Base-by-base conservation (phyloP, 1,140 invertebrate genomes). In the Papilio dardanus region DNA sequence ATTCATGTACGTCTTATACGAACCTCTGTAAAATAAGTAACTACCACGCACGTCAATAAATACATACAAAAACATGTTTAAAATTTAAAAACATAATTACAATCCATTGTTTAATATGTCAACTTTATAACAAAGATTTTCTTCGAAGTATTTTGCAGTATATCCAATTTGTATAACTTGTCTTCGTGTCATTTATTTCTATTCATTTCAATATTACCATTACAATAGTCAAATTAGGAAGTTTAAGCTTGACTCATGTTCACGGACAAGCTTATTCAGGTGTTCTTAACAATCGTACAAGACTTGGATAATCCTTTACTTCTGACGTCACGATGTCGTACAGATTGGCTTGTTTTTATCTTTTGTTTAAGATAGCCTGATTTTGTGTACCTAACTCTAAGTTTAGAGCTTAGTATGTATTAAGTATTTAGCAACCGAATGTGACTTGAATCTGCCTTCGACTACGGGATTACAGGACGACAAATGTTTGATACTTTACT, bases 151-250 rank as follows among this genome's bases (percentile, higher is more conserved):
- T 62, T 62, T 4, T 62, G 28, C 14, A 28, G 5, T 5, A 62
- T 62, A 14, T 5, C 30, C 54, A 62, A 62, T 62, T 62, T 62
- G 50, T 54, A 3, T 24, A 21, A 3, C 10, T 54, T 54, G 50
- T 54, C 14, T 46, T n/a, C 3, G 5, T 50, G 46, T 50, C n/a
- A 7, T 21, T 28, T 16, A 58, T 24, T 62, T 62, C 21, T n/a
- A 62, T 62, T 62, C 10, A 28, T 62, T 62, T 62, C 14, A 62
- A 62, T 62, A 62, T 62, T 62, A 62, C 21, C 24, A 62, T 62
- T 1, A 62, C 54, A 62, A 62, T 62, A 62, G 24, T 5, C 24
- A 30, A 62, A 62, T 62, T 62, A 62, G 30, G 54, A 30, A 10
- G 19, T 54, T 62, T 62, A 12, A 28, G 54, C 12, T 62, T 62